Conservation (phyloP, 2,797 vertebrate species). For the Carapus acus region DNA sequence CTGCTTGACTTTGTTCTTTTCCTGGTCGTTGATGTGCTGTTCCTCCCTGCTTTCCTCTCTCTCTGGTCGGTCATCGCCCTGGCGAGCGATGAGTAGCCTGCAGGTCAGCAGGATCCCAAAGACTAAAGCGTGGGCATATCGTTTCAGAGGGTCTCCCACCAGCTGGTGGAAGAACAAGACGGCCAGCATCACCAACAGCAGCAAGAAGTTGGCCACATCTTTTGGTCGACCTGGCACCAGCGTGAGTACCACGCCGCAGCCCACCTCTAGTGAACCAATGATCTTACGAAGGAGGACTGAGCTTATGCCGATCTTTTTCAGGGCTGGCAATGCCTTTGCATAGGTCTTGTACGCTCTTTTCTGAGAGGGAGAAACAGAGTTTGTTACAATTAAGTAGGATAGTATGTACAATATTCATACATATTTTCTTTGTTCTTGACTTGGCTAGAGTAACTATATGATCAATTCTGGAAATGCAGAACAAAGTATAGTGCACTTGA, state of each 20-base stretch:
- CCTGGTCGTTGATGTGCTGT: conserved; percentile 78
- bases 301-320: conserved; percentile 94
- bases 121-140: conserved; percentile 95
- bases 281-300: conserved; percentile 95
- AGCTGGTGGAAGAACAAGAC: conserved; percentile 98
- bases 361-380: conserved; percentile 68
- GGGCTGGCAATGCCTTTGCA: conserved; percentile 87
- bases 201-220: conserved; percentile 95
- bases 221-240: conserved; percentile 92
- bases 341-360: conserved; percentile 99
- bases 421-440: too few relatives aligned
- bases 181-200: conserved; percentile 90
- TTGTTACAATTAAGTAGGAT: neutral
- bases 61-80: conserved; percentile 85
- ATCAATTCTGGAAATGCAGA: too few relatives aligned
- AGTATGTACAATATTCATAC: too few relatives aligned
- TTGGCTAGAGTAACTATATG: too few relatives aligned
- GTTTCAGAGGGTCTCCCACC: conserved; percentile 94
- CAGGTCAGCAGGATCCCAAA: conserved; percentile 98
- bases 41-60: conserved; percentile 75
- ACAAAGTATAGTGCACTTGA: too few relatives aligned
- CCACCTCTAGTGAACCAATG: conserved; percentile 91
- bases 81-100: conserved; percentile 92
- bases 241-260: conserved; percentile 91
- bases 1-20: conserved; percentile 95